A percentile compares a stretch with the other conserved stretches of the same genome.
Conservation (phyloP, 2,113 vertebrate genomes). For the Nerophis ophidion region DNA sequence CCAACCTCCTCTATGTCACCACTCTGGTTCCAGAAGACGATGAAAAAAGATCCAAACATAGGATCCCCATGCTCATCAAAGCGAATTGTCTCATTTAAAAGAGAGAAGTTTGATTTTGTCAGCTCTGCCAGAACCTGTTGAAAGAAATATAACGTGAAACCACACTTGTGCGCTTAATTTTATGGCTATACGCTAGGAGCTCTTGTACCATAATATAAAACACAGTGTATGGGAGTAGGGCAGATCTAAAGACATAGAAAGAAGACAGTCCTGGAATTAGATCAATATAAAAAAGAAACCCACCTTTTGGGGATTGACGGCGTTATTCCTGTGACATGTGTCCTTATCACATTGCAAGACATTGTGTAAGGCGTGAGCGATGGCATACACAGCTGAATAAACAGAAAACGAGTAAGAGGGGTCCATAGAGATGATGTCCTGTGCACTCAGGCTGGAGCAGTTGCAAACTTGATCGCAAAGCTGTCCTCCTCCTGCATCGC, state of each 20-base stretch:
- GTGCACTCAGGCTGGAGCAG: slow-evolving; percentile 14
- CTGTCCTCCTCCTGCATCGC: accelerated
- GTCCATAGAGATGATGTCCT: not conserved
- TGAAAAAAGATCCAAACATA: slow-evolving; percentile 52
- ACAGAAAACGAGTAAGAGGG: slow-evolving; percentile 60
- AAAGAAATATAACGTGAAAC: not conserved
- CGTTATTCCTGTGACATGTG: slow-evolving; percentile 50
- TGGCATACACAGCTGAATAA: slow-evolving; percentile 71
- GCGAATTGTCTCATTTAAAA: slow-evolving; percentile 61
- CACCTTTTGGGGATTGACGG: slow-evolving; percentile 50
- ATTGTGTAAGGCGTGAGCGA: slow-evolving; percentile 75
- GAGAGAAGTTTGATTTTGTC: slow-evolving; percentile 73
- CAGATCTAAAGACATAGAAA: not conserved
- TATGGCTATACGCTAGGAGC: too few species aligned
- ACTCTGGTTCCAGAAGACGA: slow-evolving; percentile 74
- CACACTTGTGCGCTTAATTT: not conserved
- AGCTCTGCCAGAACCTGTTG: slow-evolving; percentile 51
- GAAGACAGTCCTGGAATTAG: not conserved
- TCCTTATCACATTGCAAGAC: slow-evolving; percentile 66
- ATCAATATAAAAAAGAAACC: not conserved
- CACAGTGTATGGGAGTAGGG: not conserved
- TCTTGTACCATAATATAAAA: not conserved
- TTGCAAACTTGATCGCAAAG: slow-evolving; percentile 65
- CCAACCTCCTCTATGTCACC: slow-evolving; percentile 58
- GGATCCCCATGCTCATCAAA: slow-evolving; percentile 73